Percentiles rank a stretch among this genome's conserved stretches.
phyloP scores from a whole-genome alignment of 2,888 invertebrate genomes.

The Meteorus colon region DNA sequence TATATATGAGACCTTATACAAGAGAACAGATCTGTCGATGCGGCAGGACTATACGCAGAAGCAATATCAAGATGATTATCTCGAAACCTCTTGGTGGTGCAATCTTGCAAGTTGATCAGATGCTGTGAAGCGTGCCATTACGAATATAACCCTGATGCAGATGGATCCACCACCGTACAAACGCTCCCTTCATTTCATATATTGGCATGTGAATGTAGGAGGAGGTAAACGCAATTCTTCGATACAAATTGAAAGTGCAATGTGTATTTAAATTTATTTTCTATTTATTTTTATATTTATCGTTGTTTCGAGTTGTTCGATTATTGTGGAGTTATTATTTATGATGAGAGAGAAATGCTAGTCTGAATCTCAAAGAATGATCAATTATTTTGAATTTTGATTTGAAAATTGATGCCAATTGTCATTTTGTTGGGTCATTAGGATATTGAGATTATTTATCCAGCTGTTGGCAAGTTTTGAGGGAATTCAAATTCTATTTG shows the following conservation, averaged over 20 bases:
- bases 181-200: conserved; percentile 17
- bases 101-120: conserved; percentile 63
- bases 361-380: too few relatives aligned
- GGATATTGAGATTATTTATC: too few relatives aligned
- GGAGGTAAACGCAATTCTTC: conserved; percentile 10
- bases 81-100: conserved; percentile 59
- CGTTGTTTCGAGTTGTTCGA: not conserved
- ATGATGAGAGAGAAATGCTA: too few relatives aligned
- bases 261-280: conserved; percentile 18
- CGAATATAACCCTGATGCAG: conserved; percentile 47
- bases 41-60: conserved; percentile 62
- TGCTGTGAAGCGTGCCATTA: conserved; percentile 68
- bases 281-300: not conserved
- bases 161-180: conserved; percentile 41
- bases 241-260: conserved; percentile 41
- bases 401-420: too few relatives aligned
- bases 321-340: not conserved
- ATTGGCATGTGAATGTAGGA: not conserved
- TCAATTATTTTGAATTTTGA: too few relatives aligned
- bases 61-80: conserved; percentile 70
- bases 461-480: too few relatives aligned
- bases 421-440: too few relatives aligned
- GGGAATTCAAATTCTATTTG: too few relatives aligned
- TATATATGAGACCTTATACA: not conserved
- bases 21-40: conserved; percentile 46